Evolutionary conservation across 2,888 invertebrate genomes (phyloP), one percentile per base, ranked within the genome.

Genomic region (Hypsopygia costalis): DNA sequence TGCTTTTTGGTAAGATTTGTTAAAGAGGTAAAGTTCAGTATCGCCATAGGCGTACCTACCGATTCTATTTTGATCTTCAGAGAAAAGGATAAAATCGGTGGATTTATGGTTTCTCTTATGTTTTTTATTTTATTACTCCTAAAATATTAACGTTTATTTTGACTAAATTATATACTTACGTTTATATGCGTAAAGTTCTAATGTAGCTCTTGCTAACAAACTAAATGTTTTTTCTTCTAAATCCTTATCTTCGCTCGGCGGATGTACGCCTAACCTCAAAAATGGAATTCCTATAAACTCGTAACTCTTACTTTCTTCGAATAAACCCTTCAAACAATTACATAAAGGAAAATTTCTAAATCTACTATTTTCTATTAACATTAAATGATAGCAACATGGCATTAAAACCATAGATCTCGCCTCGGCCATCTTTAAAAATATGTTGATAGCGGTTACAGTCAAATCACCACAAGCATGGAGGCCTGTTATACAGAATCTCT

Each of bases 331-430:
- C 5, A 94, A 72, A 11, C 68, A 60, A 8, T 55, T 40, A 53
- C 94, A 94, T 1, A 93, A 50, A 0, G 95, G 95, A 67, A 95
- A 94, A 72, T 93, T 91, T 16, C 74, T 68, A 56, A 94, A 94
- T 59, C 62, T 49, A 0, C 48, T 54, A 10, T 55, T 54, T 10
- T 49, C 29, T 31, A 25, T 34, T 11, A 35, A 25, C 69, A 95
- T 87, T 73, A 93, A 93, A 67, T 95, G 95, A 59, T 95, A 95
- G 63, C 95, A 95, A 61, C 95, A 95, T 2, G 95, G 93, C 90
- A 95, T 92, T 8, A 95, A 81, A 32, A 93, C 86, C 11, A 94
- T 66, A 9, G 90, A 74, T 45, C 81, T 87, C 0, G 92, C 91
- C 25, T 76, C 69, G 5, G 81, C 61, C 69, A 93, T 90, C 56